Evolutionary conservation across 2,113 vertebrate species (phyloP), one percentile per base, ranked within the genome.

Genomic region (Cnemophilus loriae): DNA sequence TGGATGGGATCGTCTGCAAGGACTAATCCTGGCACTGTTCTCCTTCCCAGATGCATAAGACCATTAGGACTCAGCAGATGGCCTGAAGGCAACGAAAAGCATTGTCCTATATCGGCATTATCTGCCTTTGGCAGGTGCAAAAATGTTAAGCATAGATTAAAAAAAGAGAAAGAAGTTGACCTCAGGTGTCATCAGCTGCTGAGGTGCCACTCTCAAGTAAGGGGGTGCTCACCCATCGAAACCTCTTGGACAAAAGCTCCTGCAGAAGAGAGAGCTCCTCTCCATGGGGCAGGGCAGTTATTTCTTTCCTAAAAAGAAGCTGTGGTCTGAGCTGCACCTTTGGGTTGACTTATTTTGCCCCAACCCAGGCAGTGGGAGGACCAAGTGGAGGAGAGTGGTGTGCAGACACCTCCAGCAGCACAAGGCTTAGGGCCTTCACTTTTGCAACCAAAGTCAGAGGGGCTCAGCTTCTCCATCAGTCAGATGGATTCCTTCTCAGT

Each of bases 301-400:
- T 8, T 39, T 42, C 11, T 71, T 69, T 41, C 33, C 55, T 46
- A 46, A 63, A 9, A 1, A 46, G 23, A 60, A 57, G 30, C 19
- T 3, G 0, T 3, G 2, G 10, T 27, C 53, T 1, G 3, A 69
- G 23, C 13, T 84, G 49, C 16, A 39, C 11, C 6, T 65, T 69
- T 50, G 13, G 23, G 9, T 39, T 60, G 33, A 37, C 21, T 65
- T 28, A 28, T 11, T 32, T 69, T 74, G 41, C 18, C 28, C 46
- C 3, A 4, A 16, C 10, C 11, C 7, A 3, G 42, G 44, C 27
- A 63, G 26, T 1, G 3, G 39, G 13, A 79, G 32, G 41, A 12
- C 4, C 0, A 5, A 6, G 0, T 2, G 10, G 30, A 52, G 26
- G 5, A 64, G 13, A 60, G 33, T 2, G 0, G 28, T 1, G 0